phyloP scores from a whole-genome alignment of 2,113 vertebrate genomes.

The Lagopus leucura region DNA sequence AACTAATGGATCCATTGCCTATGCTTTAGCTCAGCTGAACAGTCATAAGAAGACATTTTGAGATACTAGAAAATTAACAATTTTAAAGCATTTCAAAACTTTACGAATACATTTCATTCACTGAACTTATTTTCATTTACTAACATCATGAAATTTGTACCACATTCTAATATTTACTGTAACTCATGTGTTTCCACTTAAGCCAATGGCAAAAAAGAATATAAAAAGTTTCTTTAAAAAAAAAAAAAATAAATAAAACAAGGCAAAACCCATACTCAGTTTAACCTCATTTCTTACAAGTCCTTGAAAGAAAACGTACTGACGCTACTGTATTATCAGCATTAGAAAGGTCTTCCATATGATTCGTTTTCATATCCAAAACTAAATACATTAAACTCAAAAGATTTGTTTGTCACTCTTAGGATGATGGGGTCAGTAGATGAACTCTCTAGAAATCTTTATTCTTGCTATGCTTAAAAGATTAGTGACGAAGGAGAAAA shows the following conservation, averaged over 20 bases:
- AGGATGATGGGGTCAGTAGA: not conserved
- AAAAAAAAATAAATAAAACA: not conserved
- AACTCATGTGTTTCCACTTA: not conserved
- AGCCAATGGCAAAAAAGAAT: not conserved
- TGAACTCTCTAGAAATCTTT: conserved; percentile 6
- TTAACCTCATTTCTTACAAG: not conserved
- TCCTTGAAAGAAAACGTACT: not conserved
- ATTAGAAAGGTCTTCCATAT: not conserved
- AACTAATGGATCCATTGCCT: not conserved
- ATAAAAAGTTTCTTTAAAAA: not conserved
- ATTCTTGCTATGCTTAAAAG: conserved; percentile 36
- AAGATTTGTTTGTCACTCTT: conserved; percentile 21
- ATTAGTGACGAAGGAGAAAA: conserved; percentile 25
- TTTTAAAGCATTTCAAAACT: not conserved
- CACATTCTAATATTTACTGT: not conserved
- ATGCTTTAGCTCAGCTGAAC: not conserved
- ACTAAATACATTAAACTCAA: not conserved
- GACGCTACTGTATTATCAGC: not conserved
- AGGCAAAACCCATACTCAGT: not conserved
- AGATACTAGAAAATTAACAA: not conserved
- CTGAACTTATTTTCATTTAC: not conserved
- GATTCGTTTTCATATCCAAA: not conserved
- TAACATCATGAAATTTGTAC: not conserved
- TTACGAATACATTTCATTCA: not conserved
- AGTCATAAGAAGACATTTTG: accelerated